These are phyloP conservation scores for Sus cebifrons DNA, from an alignment of 2,797 vertebrate genomes.

Conservation along the genomic window DNA sequence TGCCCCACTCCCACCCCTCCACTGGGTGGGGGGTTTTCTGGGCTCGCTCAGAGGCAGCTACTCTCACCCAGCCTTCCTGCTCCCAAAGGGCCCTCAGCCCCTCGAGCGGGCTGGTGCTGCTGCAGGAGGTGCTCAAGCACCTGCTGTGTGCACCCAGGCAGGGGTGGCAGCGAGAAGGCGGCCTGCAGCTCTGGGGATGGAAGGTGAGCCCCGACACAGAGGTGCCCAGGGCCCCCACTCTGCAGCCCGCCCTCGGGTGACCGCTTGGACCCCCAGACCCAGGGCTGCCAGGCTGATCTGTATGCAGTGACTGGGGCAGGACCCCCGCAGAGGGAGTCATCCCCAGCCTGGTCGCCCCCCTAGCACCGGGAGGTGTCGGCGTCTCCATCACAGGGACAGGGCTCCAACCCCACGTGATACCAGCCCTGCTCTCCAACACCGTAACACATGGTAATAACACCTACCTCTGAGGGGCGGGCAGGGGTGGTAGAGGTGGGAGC, in stretches of 20 bases:
- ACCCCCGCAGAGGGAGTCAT: accelerated
- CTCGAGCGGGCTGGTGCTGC: accelerated
- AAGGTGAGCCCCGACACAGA: accelerated
- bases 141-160: background rate
- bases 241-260: background rate
- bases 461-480: background rate
- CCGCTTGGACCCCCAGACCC: background rate
- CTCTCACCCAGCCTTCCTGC: background rate
- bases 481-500: too few species aligned
- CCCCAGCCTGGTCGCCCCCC: background rate
- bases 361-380: accelerated
- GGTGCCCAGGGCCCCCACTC: accelerated
- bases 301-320: background rate
- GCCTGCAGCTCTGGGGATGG: accelerated
- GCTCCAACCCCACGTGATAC: background rate
- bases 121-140: background rate
- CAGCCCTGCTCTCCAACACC: background rate
- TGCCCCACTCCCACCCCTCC: accelerated
- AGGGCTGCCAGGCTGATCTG: background rate
- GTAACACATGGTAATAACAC: background rate
- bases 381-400: background rate
- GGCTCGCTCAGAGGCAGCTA: background rate
- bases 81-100: background rate
- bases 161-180: accelerated
- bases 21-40: background rate